A percentile compares a stretch with the other conserved stretches of the same genome.
These are phyloP conservation scores for Ashinkailepas kermadecensis DNA, from an alignment of 2,888 invertebrate genomes.

Conservation along the genomic window DNA sequence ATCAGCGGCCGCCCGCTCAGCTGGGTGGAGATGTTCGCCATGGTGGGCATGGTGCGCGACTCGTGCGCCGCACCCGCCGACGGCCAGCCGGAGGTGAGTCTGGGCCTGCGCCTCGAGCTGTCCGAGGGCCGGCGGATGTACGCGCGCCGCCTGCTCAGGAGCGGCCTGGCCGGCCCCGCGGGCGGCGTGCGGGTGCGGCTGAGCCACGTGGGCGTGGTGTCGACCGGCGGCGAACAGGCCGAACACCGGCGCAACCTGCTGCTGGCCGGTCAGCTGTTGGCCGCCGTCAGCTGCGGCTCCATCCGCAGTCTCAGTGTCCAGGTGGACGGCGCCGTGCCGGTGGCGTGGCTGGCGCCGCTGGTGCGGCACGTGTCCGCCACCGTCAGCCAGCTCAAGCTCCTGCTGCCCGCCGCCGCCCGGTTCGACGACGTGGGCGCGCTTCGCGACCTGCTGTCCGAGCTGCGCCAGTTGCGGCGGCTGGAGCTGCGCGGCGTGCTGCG, in stretches of 20 bases:
- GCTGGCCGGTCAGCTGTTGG: constrained; percentile 3
- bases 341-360: background rate
- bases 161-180: background rate
- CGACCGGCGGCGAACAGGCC: background rate
- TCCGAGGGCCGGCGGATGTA: constrained; percentile 10
- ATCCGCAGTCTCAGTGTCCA: background rate
- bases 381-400: background rate
- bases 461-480: constrained; percentile 7
- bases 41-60: constrained; percentile 1
- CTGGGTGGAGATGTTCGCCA: constrained; percentile 6
- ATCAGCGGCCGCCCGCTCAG: constrained; percentile 12
- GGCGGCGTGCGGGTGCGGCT: background rate
- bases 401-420: constrained; percentile 5
- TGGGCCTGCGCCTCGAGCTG: background rate
- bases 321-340: constrained; percentile 4
- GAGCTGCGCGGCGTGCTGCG: constrained; percentile 13
- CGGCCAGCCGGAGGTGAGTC: background rate
- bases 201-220: background rate
- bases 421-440: background rate
- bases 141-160: constrained; percentile 2
- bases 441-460: background rate
- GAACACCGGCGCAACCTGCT: background rate
- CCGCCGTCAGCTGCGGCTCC: background rate
- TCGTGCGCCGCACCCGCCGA: background rate
- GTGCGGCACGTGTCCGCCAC: background rate